phyloP scores from a whole-genome alignment of 2,797 vertebrate species.

The Clarias pachynema region DNA sequence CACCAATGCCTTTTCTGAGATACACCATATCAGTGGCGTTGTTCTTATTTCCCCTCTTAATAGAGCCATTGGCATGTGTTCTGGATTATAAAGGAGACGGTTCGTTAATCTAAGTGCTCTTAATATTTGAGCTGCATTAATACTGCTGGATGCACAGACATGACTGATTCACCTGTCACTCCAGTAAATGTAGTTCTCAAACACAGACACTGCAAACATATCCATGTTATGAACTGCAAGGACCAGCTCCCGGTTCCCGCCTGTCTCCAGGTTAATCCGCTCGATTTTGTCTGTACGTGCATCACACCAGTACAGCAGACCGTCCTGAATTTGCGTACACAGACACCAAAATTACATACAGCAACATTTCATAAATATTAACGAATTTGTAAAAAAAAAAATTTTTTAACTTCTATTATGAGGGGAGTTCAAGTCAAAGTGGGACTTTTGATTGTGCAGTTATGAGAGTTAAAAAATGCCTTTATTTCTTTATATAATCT shows the following conservation, averaged over 20 bases:
- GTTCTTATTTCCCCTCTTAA: conserved; percentile 94
- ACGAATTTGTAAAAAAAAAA: too few species aligned
- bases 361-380: neutral
- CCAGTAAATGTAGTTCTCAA: conserved; percentile 97
- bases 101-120: neutral
- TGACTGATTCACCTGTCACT: conserved; percentile 83
- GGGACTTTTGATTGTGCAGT: too few species aligned
- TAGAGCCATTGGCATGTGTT: conserved; percentile 96
- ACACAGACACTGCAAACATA: conserved; percentile 97
- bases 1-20: conserved; percentile 90
- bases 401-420: too few species aligned
- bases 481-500: too few species aligned
- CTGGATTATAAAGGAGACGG: conserved; percentile 66
- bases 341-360: neutral
- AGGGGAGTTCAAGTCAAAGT: too few species aligned
- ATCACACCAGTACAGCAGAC: conserved; percentile 95
- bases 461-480: too few species aligned
- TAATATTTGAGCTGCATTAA: neutral
- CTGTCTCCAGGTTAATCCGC: conserved; percentile 92
- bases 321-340: conserved; percentile 72
- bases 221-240: conserved; percentile 97
- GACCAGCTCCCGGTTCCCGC: conserved; percentile 90
- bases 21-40: conserved; percentile 92
- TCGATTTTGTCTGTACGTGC: conserved; percentile 96
- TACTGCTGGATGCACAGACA: neutral